Conservation (phyloP, 2,797 vertebrate species). For the Enteromius thamalakanensis region DNA sequence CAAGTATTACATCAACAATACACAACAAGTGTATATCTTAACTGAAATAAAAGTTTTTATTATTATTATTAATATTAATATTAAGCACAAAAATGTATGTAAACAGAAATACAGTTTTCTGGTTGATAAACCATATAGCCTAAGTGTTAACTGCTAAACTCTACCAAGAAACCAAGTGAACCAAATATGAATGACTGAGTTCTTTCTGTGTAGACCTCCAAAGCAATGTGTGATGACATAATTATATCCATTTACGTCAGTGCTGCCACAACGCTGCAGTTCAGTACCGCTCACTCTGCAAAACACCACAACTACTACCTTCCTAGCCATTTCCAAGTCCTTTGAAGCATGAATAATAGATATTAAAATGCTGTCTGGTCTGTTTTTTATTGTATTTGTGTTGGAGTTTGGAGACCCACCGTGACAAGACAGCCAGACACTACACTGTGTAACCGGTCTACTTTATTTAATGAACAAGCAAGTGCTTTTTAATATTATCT, state of each 20-base stretch:
- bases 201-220: background rate
- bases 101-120: background rate
- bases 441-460: background rate
- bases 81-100: no score
- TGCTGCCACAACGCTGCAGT: background rate
- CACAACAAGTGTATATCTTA: background rate
- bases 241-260: background rate
- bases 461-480: background rate
- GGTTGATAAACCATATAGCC: background rate
- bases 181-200: background rate
- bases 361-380: background rate
- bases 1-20: background rate
- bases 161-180: background rate
- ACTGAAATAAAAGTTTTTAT: background rate
- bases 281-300: background rate
- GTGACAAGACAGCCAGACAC: background rate
- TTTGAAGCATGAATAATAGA: constrained; percentile 9
- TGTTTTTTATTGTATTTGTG: background rate
- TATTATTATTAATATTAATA: no score
- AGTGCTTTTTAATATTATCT: background rate
- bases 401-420: background rate
- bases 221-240: constrained; percentile 14
- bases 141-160: background rate
- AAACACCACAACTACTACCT: background rate
- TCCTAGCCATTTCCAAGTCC: background rate